Base-by-base conservation (phyloP, 2,888 invertebrate genomes). In the Harpalus rubripes region DNA sequence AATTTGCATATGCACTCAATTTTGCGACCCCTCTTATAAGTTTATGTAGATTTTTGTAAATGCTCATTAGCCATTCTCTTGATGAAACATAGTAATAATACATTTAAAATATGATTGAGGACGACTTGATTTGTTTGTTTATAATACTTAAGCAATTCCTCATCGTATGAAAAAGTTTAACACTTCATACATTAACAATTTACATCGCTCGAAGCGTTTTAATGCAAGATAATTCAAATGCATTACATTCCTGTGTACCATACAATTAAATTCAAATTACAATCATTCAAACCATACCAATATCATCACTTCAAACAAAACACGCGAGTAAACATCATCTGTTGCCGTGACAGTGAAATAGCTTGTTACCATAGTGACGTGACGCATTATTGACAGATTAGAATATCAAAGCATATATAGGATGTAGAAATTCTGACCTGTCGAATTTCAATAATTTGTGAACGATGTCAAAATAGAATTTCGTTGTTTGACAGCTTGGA, bases 371-470 rank as follows among this genome's bases (percentile, higher is more conserved):
- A 26, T 63, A 26, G 63, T 68, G 41, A 41, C 41, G 4, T 15
- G 72, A 44, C 72, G 22, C 16, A 8, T 74, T 74, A 74, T 44
- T 74, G 72, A 74, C 72, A 41, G 72, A 41, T 74, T 74, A 41
- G 41, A 32, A 74, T 74, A 74, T 78, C 58, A 39, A 56, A 76
- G 76, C 32, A 18, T 44, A 18, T 44, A 32, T 32, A 32, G 78
- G 78, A 58, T 59, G 26, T 76, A 12, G 76, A 26, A 76, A 78
- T 56, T 76, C 22, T 22, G 58, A 58, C 16, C 58, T 58, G 78
- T 78, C 78, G 58, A 78, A 78, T 78, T 58, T 52, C 7, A 32
- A 8, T 56, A 78, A 78, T 78, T 78, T 78, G 78, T 78, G 78
- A 78, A 18, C 22, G 58, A 32, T 78, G 78, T 78, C 78, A 58